Percentiles rank a stretch among this genome's conserved stretches.
Conservation (phyloP, 2,888 invertebrate species). For the Brachypalpus laphriformis region DNA sequence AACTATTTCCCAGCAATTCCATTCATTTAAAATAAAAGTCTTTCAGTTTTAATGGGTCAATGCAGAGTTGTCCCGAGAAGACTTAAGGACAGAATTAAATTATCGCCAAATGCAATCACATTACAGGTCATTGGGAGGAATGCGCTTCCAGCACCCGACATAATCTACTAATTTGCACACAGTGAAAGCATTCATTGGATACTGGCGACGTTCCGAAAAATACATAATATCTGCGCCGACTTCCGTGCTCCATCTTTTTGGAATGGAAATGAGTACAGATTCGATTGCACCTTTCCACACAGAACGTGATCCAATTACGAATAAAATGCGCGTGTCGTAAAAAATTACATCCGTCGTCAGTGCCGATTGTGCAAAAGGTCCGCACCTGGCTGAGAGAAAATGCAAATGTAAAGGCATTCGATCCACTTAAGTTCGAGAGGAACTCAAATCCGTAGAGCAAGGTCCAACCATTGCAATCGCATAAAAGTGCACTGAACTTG, state of each 20-base stretch:
- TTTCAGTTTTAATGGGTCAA: background rate
- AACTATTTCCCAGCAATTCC: background rate
- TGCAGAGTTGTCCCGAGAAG: background rate
- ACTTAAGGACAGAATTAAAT: constrained; percentile 27
- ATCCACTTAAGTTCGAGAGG: constrained; percentile 62
- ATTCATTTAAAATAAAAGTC: background rate
- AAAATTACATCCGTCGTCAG: background rate
- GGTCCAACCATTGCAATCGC: no score
- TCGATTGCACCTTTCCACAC: constrained; percentile 67
- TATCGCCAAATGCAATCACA: constrained; percentile 50
- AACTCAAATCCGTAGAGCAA: background rate
- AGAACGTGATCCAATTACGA: constrained; percentile 69
- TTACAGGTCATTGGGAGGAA: background rate
- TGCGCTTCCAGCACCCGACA: background rate
- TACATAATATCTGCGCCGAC: background rate
- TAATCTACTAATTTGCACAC: constrained; percentile 60
- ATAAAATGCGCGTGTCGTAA: constrained; percentile 46
- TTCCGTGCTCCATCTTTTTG: background rate
- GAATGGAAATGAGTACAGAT: constrained; percentile 63
- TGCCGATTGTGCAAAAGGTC: background rate
- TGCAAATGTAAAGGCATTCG: constrained; percentile 60
- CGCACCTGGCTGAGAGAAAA: background rate
- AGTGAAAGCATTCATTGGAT: constrained; percentile 4
- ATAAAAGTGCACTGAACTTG: no score
- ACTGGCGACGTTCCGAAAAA: no score